phyloP scores from a whole-genome alignment of 1,140 invertebrate genomes.

The Pachypsylla venusta region DNA sequence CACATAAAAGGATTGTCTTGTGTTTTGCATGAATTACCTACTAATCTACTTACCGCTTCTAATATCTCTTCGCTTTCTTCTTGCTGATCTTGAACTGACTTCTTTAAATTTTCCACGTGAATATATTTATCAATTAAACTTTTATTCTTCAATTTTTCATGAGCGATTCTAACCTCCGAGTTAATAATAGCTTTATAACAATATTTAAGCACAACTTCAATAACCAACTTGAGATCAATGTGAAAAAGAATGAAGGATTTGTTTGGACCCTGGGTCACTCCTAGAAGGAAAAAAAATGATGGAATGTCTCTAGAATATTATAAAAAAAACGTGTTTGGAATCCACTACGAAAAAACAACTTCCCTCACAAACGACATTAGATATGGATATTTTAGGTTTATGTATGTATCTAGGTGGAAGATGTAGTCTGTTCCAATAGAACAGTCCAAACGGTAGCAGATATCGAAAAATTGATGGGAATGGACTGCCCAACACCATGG shows the following conservation, averaged over 20 bases:
- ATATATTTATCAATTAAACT: background rate
- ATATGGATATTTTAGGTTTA: no score
- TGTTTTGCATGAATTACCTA: no score
- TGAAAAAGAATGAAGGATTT: conserved; percentile 62
- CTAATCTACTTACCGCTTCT: conserved; percentile 1
- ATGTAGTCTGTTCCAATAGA: no score
- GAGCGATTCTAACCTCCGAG: background rate
- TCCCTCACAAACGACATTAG: no score
- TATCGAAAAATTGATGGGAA: no score
- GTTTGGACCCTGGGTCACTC: conserved; percentile 32
- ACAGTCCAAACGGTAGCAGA: no score
- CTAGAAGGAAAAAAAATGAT: background rate
- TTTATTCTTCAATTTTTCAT: background rate
- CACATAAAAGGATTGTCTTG: no score
- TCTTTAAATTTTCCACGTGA: background rate
- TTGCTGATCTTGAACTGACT: background rate
- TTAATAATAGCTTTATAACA: background rate
- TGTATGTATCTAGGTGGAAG: no score
- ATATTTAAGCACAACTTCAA: background rate
- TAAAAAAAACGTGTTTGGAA: no score
- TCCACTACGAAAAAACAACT: no score
- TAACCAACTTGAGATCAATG: conserved; percentile 40
- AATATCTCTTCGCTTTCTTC: background rate
- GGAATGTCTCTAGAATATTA: no score
- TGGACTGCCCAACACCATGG: no score